phyloP scores from a whole-genome alignment of 2,113 vertebrate species.

The Tiliqua scincoides region DNA sequence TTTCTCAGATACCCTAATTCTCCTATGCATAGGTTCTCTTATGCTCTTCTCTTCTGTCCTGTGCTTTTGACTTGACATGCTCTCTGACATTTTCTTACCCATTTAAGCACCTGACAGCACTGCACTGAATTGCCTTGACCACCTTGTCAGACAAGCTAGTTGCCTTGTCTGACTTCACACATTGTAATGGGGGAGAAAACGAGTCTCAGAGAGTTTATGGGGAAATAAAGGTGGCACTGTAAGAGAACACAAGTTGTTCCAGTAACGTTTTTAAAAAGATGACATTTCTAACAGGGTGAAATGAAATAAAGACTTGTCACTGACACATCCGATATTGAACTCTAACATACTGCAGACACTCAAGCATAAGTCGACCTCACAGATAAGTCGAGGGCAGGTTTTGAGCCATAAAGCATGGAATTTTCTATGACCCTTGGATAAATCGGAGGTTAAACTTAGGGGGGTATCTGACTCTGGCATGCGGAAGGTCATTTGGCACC shows the following conservation, averaged over 20 bases:
- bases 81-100: background rate
- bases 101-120: background rate
- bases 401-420: too few relatives aligned
- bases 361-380: too few relatives aligned
- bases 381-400: too few relatives aligned
- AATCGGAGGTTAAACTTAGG: too few relatives aligned
- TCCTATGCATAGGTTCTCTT: too few relatives aligned
- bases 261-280: background rate
- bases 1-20: too few relatives aligned
- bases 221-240: background rate
- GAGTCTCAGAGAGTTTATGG: background rate
- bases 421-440: too few relatives aligned
- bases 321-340: background rate
- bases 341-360: too few relatives aligned
- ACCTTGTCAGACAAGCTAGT: background rate
- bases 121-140: background rate
- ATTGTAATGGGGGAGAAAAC: background rate
- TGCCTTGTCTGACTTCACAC: background rate
- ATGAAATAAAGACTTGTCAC: background rate
- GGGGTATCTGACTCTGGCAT: too few relatives aligned
- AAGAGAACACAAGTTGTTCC: constrained; percentile 13
- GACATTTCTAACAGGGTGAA: background rate
- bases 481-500: too few relatives aligned
- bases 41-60: background rate
- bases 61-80: background rate